Conservation (phyloP, 2,113 vertebrate genomes). For the Thamnophis sirtalis region DNA sequence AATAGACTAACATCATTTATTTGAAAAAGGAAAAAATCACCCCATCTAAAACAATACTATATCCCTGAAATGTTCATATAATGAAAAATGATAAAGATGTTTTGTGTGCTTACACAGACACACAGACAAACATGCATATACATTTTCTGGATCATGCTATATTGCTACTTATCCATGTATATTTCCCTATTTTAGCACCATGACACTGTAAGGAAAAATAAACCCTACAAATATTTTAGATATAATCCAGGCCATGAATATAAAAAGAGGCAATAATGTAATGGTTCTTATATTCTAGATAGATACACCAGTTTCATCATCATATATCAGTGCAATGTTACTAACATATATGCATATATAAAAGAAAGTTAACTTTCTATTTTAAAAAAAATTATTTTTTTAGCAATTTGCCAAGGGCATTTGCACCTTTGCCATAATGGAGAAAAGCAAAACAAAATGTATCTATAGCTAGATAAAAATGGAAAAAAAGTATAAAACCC, state of each 20-base stretch:
- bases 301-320: slow-evolving; percentile 12
- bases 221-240: slow-evolving; percentile 28
- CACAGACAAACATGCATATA: neutral
- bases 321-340: slow-evolving; percentile 18
- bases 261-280: slow-evolving; percentile 23
- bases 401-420: slow-evolving; percentile 55
- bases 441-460: slow-evolving; percentile 54
- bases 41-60: neutral
- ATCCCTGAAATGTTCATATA: neutral
- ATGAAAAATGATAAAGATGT: neutral
- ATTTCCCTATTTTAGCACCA: slow-evolving; percentile 25
- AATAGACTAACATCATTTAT: neutral
- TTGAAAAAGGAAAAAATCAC: neutral
- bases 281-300: slow-evolving; percentile 13
- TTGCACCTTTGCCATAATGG: slow-evolving; percentile 65
- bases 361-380: slow-evolving; percentile 37
- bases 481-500: slow-evolving; percentile 63
- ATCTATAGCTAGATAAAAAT: slow-evolving; percentile 4
- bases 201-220: slow-evolving; percentile 35
- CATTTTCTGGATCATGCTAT: slow-evolving; percentile 1
- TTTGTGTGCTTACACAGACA: neutral
- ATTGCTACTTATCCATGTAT: neutral
- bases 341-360: slow-evolving; percentile 10
- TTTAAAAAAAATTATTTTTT: slow-evolving; percentile 69
- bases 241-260: slow-evolving; percentile 24